Evolutionary conservation across 2,888 invertebrate species (phyloP), one percentile per base, ranked within the genome.

Genomic region (Timema podura): DNA sequence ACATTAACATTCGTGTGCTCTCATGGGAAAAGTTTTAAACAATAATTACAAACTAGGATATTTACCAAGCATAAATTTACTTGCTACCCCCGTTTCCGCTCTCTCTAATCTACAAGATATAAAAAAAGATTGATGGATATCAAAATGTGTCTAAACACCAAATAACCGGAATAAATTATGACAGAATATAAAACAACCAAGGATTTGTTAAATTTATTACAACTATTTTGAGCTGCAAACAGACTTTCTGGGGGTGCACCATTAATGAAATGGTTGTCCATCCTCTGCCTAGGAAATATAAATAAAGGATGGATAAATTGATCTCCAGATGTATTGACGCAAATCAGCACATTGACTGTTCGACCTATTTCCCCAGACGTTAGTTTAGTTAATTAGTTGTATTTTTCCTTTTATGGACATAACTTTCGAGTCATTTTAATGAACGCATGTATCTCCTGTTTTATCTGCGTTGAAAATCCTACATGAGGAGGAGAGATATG

Each of bases 81-180:
- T 64, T 65, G 65, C 68, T 75, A 15, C 71, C n/a, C 71, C 13
- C 76, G 68, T 6, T 74, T 72, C 68, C 74, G 75, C 49, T 76
- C 76, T 45, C 74, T 75, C 9, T 46, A 46, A 69, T 77, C 75
- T 5, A 74, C 76, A 75, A 75, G 75, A 10, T 76, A 47, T 15
- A 77, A 72, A 0, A 77, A 61, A 5, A 77, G 69, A 5, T 75
- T 73, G 44, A 74, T 74, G 68, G 67, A 13, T 73, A 71, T 65
- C 69, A 61, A n/a, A 71, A 70, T 48, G 76, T 73, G 3, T 73
- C 64, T 7, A 65, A 15, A 51, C 65, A 68, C 10, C 71, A 44
- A 8, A 68, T 57, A 51, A 76, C 70, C 47, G 71, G 71, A 5
- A 54, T 44, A 30, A 69, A 51, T 65, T 65, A 73, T 30, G 64